Evolutionary conservation across 2,113 vertebrate genomes (phyloP), one percentile per base, ranked within the genome.

Genomic region (Peromyscus maniculatus): DNA sequence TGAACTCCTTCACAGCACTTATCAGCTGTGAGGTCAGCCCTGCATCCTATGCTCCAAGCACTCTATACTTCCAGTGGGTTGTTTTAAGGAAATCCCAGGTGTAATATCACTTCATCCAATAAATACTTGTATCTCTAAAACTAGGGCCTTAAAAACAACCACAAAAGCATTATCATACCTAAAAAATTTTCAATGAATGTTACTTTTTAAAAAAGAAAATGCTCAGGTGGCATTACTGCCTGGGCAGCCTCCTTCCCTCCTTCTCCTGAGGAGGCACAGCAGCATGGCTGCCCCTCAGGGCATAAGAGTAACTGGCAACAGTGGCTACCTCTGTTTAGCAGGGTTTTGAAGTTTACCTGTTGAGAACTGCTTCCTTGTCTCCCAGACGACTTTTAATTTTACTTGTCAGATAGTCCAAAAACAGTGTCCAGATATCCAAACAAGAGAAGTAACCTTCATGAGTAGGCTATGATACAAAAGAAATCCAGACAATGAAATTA

Each of bases 381-480:
- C 99, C 99, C 62, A 99, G 98, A 57, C 99, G 99, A 96, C 99
- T 99, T 98, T 99, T 99, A 97, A 99, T 99, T 98, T 99, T 99
- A 95, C 99, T 99, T 93, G 99, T 99, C 97, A 99, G 98, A 96
- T 99, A 99, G 98, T 99, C 99, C 99, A 99, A 98, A 98, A 99
- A 99, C 79, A 99, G 99, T 1, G 99, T 99, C 99, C 99, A 99
- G 98, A 99, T 99, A 97, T 99, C 99, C 98, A 99, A 99, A 99
- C 99, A 99, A 96, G 99, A 99, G 98, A 99, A 99, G 98, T 99
- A 99, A 97, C 99, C 99, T 99, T 99, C 99, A 80, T 99, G 99
- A 55, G 99, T 99, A 71, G 99, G 99, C 99, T 99, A 98, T 66
- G 98, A 98, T 8, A 96, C 91, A 98, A 69, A 94, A 98, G 86